A percentile compares a stretch with the other conserved stretches of the same genome.
Evolutionary conservation across 2,797 vertebrate genomes (phyloP).

Genomic region (Chaunax sp.): DNA sequence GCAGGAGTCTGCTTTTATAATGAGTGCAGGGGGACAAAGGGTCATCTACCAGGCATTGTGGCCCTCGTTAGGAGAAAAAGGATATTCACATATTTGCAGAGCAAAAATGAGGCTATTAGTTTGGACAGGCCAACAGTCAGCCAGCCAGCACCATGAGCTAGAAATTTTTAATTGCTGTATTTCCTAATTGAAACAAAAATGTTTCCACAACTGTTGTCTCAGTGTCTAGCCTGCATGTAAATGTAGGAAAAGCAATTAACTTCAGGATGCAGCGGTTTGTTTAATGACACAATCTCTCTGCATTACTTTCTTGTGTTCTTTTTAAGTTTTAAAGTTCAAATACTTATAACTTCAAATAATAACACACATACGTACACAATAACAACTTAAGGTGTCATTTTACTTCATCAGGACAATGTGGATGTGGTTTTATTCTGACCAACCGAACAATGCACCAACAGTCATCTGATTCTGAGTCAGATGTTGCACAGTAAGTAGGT

Average conservation of each 20-base stretch:
- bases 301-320: not conserved
- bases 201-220: slow-evolving; percentile 37
- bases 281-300: slow-evolving; percentile 2
- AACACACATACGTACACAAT: no score
- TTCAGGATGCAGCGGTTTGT: slow-evolving; percentile 16
- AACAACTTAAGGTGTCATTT: not conserved
- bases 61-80: slow-evolving; percentile 77
- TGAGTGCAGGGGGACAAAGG: slow-evolving; percentile 72
- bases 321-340: slow-evolving; percentile 30
- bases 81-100: slow-evolving; percentile 78
- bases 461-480: slow-evolving; percentile 4
- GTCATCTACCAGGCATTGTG: slow-evolving; percentile 74
- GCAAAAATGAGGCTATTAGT: slow-evolving; percentile 76
- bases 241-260: slow-evolving; percentile 47
- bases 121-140: slow-evolving; percentile 62
- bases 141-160: slow-evolving; percentile 43
- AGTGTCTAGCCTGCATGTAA: slow-evolving; percentile 32
- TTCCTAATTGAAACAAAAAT: slow-evolving; percentile 53
- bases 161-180: slow-evolving; percentile 70
- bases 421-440: slow-evolving; percentile 7
- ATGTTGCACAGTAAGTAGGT: not conserved
- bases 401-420: not conserved
- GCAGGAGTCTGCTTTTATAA: slow-evolving; percentile 77
- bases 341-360: slow-evolving; percentile 17
- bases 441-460: slow-evolving; percentile 5